Evolutionary conservation across 2,797 vertebrate species (phyloP), one percentile per base, ranked within the genome.

Genomic region (Malurus splendens): DNA sequence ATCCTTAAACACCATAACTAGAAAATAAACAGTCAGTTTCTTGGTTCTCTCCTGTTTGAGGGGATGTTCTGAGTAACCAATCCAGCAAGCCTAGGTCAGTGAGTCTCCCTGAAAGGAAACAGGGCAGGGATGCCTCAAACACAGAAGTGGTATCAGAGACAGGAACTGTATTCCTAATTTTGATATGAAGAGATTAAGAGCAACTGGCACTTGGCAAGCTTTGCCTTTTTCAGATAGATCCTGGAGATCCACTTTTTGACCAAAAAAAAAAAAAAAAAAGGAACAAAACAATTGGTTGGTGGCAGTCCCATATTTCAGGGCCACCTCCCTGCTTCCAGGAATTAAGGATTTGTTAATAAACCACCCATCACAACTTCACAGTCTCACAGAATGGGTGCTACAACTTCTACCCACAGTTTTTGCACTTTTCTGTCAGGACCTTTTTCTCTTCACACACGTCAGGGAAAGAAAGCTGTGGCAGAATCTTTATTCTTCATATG

Each of bases 401-500:
- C 6, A 12, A 11, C 47, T 78, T 74, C 54, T 36, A 50, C 23
- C 13, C 57, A 30, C 22, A 41, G 14, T 5, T 74, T 61, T 60
- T 65, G 32, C 48, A 61, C 7, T 7, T 51, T 74, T 47, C 68
- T 67, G 30, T 9, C 38, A 27, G 32, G 27, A 65, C 20, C 6
- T 48, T 74, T 86, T 33, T 51, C 9, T 39, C 17, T 65, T 61
- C 48, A 16, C 18, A 30, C 13, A 11, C 5, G 12, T 16, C 7
- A 16, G 32, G 17, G n/a, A 44, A 55, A 51, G 48, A 30, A 50
- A 73, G 36, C n/a, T 55, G 59, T 47, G 48, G 47, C 24, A 83
- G 51, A 61, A 39, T 45, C 44, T 55, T 82, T 16, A 14, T 55
- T 28, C 25, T 33, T 47, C 15, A 23, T 0, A 0, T 20, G 5